Base-by-base conservation (phyloP, 2,113 vertebrate genomes). In the Rhombomys opimus region DNA sequence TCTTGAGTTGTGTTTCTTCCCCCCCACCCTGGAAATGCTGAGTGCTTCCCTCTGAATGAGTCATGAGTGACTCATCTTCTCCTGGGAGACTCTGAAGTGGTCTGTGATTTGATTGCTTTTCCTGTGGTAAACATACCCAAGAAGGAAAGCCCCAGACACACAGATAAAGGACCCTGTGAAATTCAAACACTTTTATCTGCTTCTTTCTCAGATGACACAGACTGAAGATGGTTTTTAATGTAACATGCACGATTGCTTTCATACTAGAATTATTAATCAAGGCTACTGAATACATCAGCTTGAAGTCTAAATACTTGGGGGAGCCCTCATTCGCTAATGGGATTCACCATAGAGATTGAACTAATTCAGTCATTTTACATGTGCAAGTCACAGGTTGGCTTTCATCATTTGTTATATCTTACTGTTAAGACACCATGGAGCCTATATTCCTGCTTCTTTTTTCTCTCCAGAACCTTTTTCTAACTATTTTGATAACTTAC, bases 41-140 rank as follows among this genome's bases (percentile, higher is more conserved):
- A 98, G 97, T 98, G 89, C 92, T 98, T 98, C 97, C 95, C 57
- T 96, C 68, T 93, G 90, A 90, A 95, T 94, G 96, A 97, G 94
- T 98, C 97, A 98, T 85, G 97, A 98, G 89, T 98, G 96, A 98
- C 91, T 98, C 98, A 98, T 98, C 89, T 97, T 97, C 97, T 98
- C 97, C 73, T 81, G 93, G 96, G 93, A 95, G 98, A 96, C 97
- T 97, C 97, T 98, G 90, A 98, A 96, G 95, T 97, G 95, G 82
- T 97, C 96, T 96, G 87, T 98, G 96, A 97, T 97, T 93, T 98
- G 97, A 92, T 95, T 96, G 93, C 81, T 96, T 98, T 96, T 94
- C 97, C 38, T 97, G n/a, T 84, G 97, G 63, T 88, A 88, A 97
- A 95, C 73, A 98, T 54, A 97, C 89, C 93, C 23, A 92, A 96